Conservation (phyloP, 2,797 vertebrate species). For the Phoeniculus purpureus region DNA sequence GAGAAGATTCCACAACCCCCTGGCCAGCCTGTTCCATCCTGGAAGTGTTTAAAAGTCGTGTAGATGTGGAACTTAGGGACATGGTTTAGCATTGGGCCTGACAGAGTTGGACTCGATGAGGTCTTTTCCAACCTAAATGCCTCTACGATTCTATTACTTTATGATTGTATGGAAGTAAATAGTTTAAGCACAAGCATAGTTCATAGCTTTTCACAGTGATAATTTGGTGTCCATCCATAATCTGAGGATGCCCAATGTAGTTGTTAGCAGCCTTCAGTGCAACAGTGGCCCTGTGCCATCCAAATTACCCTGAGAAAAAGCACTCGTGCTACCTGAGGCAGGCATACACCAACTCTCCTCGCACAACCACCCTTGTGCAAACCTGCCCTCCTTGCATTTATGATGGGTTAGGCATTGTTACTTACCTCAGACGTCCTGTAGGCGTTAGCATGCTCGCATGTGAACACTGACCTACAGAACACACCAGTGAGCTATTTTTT, state of each 20-base stretch:
- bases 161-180: background rate
- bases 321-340: background rate
- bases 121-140: too few species aligned
- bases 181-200: rapidly evolving
- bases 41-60: too few species aligned
- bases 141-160: too few species aligned
- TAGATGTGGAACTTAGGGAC: too few species aligned
- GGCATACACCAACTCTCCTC: rapidly evolving
- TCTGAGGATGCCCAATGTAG: background rate
- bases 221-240: background rate
- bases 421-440: background rate
- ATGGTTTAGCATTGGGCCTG: too few species aligned
- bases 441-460: background rate
- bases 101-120: too few species aligned
- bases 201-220: background rate
- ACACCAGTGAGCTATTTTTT: background rate
- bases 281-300: background rate
- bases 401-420: background rate
- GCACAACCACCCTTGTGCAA: background rate
- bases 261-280: background rate
- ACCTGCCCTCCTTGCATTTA: background rate
- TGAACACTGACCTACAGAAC: constrained; percentile 17
- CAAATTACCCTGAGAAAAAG: background rate
- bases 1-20: too few species aligned
- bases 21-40: too few species aligned